A percentile compares a stretch with the other conserved stretches of the same genome.
Evolutionary conservation across 1,140 invertebrate species (phyloP).

Genomic region (Tetraneura akinire): DNA sequence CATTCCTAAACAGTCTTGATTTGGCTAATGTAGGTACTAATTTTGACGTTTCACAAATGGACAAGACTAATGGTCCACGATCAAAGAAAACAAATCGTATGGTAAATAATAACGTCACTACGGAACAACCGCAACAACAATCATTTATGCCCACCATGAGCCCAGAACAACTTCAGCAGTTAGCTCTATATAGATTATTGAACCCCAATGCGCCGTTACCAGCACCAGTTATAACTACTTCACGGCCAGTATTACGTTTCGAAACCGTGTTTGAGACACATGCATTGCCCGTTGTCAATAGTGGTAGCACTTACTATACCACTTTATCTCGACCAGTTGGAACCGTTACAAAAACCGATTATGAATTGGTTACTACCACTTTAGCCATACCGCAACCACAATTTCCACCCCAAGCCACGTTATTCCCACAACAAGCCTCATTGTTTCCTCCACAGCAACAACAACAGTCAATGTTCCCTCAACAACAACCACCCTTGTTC

Average conservation of each 20-base stretch:
- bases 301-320: constrained; percentile 71
- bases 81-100: constrained; percentile 63
- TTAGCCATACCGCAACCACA: constrained; percentile 61
- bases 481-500: constrained; percentile 62
- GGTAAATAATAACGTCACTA: background rate
- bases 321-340: constrained; percentile 75
- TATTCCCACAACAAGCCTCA: constrained; percentile 74
- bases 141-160: constrained; percentile 58
- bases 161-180: constrained; percentile 72
- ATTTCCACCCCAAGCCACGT: constrained; percentile 61
- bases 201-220: constrained; percentile 67
- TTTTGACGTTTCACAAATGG: constrained; percentile 70
- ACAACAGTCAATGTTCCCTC: constrained; percentile 73
- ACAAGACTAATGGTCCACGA: constrained; percentile 65
- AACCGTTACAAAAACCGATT: constrained; percentile 75
- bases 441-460: constrained; percentile 75
- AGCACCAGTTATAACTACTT: constrained; percentile 72
- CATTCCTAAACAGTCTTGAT: constrained; percentile 67
- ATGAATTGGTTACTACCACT: constrained; percentile 73
- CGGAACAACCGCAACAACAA: constrained; percentile 16
- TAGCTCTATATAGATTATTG: constrained; percentile 70
- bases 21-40: constrained; percentile 69
- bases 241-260: constrained; percentile 71
- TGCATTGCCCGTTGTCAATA: constrained; percentile 75
- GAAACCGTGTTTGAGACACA: constrained; percentile 81